phyloP scores from a whole-genome alignment of 2,113 vertebrate species.

The Passerina amoena region DNA sequence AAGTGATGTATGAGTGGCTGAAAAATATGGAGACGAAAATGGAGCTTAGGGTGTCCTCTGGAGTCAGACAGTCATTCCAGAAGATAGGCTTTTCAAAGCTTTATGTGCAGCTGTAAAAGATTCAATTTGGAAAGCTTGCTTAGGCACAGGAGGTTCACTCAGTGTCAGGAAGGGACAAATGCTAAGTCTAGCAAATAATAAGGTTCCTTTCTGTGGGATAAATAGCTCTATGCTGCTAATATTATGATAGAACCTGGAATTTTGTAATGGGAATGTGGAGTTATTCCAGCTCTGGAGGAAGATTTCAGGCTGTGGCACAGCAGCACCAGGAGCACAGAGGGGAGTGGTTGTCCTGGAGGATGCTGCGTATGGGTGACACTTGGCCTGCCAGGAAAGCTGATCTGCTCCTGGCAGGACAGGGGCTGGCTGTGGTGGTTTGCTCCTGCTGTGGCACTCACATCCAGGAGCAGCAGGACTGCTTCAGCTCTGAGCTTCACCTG shows the following conservation, averaged over 20 bases:
- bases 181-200: background rate
- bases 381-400: background rate
- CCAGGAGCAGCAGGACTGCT: background rate
- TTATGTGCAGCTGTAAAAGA: background rate
- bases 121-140: background rate
- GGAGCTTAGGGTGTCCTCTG: background rate
- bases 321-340: background rate
- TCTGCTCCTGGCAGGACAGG: rapidly evolving
- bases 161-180: background rate
- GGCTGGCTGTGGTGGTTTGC: rapidly evolving
- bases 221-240: background rate
- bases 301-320: background rate
- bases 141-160: background rate
- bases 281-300: background rate
- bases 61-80: background rate
- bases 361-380: background rate
- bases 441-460: rapidly evolving
- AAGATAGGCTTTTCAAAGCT: background rate
- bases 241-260: background rate
- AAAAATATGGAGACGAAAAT: background rate
- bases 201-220: background rate
- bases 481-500: background rate
- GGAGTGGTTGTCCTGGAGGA: background rate
- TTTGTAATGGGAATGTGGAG: background rate
- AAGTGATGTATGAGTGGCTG: background rate